These are phyloP conservation scores for Buphagus erythrorhynchus DNA, from an alignment of 2,797 vertebrate species.

Conservation along the genomic window DNA sequence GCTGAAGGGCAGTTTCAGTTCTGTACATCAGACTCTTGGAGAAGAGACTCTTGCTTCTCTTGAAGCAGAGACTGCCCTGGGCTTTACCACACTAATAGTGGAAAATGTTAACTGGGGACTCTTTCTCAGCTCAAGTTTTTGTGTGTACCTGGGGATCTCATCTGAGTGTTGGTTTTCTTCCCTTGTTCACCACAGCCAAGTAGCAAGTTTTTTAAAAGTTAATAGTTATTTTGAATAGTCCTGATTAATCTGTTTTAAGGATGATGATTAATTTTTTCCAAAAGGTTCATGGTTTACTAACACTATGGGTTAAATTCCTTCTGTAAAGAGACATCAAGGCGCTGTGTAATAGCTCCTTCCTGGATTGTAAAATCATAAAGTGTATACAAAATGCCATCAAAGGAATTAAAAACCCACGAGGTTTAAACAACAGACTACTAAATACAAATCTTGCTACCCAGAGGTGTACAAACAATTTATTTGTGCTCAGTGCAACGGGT, in stretches of 20 bases:
- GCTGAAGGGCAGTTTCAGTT: neutral
- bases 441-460: slow-evolving; percentile 29
- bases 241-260: neutral
- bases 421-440: slow-evolving; percentile 1
- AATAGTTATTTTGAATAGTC: neutral
- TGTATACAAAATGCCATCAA: neutral
- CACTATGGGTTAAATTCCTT: neutral
- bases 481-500: slow-evolving; percentile 1
- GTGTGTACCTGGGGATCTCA: neutral
- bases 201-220: neutral
- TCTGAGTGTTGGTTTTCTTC: neutral
- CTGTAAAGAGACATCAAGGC: slow-evolving; percentile 21
- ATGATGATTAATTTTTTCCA: neutral
- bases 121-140: neutral
- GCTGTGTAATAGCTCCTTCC: neutral
- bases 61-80: neutral
- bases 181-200: neutral
- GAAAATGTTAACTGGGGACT: neutral
- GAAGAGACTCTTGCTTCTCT: no score
- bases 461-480: slow-evolving; percentile 53
- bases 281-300: neutral
- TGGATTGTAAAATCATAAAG: neutral
- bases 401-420: neutral
- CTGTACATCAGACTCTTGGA: neutral
- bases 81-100: neutral